phyloP scores from a whole-genome alignment of 2,888 invertebrate genomes.

The Diadegma fenestrale region DNA sequence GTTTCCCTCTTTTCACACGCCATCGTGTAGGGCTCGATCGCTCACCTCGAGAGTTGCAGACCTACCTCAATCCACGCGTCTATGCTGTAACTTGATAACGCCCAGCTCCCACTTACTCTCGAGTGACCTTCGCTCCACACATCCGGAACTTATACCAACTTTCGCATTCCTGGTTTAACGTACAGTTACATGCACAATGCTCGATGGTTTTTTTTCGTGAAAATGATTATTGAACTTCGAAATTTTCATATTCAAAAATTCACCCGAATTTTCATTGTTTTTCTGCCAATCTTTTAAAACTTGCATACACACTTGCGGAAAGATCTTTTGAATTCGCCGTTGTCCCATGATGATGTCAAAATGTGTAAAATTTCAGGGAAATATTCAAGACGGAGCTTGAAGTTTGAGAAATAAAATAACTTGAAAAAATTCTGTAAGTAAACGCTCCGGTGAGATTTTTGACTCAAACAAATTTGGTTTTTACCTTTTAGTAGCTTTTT shows the following conservation, averaged over 20 bases:
- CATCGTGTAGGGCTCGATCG: conserved; percentile 11
- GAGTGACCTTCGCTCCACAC: not conserved
- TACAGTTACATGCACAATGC: not conserved
- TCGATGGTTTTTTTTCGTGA: not conserved
- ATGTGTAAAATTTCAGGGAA: no score
- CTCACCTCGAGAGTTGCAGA: conserved; percentile 33
- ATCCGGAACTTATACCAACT: not conserved
- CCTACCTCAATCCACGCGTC: conserved; percentile 58
- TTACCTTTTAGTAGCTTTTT: not conserved
- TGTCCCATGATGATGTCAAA: no score
- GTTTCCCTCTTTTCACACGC: not conserved
- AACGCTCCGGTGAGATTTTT: no score
- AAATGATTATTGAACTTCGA: not conserved
- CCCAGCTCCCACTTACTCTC: conserved; percentile 32
- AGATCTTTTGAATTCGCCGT: no score
- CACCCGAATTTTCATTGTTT: no score
- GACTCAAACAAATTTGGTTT: not conserved
- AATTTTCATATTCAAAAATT: not conserved
- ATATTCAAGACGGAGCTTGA: no score
- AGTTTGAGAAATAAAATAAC: no score
- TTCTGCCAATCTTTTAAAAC: no score
- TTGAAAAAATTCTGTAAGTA: no score
- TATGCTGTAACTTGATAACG: conserved; percentile 39
- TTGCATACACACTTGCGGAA: no score
- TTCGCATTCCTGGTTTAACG: not conserved